Percentiles rank a stretch among this genome's conserved stretches.
These are phyloP conservation scores for Calypte anna DNA, from an alignment of 2,113 vertebrate species.

Conservation along the genomic window DNA sequence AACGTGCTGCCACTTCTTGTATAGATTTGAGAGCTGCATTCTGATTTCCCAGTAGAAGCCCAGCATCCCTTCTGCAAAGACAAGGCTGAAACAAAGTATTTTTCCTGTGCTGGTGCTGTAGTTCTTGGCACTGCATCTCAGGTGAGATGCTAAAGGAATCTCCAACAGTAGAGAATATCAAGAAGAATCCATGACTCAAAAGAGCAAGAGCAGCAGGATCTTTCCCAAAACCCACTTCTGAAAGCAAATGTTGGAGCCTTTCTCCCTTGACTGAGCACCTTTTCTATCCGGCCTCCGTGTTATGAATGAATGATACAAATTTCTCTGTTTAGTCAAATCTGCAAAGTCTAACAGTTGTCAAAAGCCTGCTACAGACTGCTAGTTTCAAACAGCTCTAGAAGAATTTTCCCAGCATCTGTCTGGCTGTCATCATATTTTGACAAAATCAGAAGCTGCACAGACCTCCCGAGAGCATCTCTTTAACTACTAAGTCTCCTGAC, in stretches of 20 bases:
- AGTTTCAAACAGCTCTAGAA: neutral
- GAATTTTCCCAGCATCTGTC: neutral
- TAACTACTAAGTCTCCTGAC: neutral
- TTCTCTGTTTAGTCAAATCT: neutral
- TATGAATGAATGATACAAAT: neutral
- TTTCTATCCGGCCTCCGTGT: neutral
- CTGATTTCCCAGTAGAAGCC: neutral
- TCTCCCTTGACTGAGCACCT: neutral
- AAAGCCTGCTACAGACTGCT: neutral
- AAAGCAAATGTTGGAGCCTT: neutral
- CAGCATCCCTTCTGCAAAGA: neutral
- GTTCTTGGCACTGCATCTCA: neutral
- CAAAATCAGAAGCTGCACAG: neutral
- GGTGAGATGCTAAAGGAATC: neutral
- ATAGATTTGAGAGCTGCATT: accelerated
- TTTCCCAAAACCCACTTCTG: neutral
- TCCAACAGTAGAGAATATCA: neutral
- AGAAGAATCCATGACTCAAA: neutral
- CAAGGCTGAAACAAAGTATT: neutral
- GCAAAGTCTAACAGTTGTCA: neutral
- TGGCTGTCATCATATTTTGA: neutral
- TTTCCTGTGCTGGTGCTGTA: neutral
- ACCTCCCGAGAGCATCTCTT: neutral
- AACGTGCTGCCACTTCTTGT: neutral
- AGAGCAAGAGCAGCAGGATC: neutral